These are phyloP conservation scores for Brachionus rubens DNA, from an alignment of 1,140 invertebrate genomes.

Conservation along the genomic window DNA sequence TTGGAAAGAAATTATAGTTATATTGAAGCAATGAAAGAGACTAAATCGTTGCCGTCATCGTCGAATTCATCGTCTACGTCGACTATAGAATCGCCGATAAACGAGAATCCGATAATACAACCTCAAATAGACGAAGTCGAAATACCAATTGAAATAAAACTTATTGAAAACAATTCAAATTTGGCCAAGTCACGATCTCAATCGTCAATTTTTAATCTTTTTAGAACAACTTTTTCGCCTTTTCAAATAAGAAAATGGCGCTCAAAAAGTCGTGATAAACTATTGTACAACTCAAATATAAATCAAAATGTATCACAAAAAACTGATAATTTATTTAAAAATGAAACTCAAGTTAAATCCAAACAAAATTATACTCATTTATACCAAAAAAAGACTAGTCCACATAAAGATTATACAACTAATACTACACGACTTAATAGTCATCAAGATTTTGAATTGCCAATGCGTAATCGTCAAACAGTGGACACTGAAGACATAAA, in stretches of 20 bases:
- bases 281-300: not conserved
- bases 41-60: constrained; percentile 37
- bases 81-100: not conserved
- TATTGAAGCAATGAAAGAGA: constrained; percentile 43
- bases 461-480: not conserved
- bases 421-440: no score
- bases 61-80: constrained; percentile 16
- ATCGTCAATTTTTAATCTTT: constrained; percentile 35
- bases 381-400: not conserved
- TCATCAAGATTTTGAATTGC: not conserved
- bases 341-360: not conserved
- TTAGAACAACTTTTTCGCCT: constrained; percentile 26
- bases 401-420: not conserved
- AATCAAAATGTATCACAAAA: not conserved
- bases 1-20: constrained; percentile 41
- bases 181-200: constrained; percentile 33
- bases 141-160: constrained; percentile 30
- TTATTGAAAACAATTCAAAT: not conserved
- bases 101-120: not conserved
- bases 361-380: not conserved
- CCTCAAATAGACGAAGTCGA: not conserved
- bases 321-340: not conserved
- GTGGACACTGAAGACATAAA: not conserved
- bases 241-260: constrained; percentile 35
- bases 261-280: constrained; percentile 36